Percentiles rank a stretch among this genome's conserved stretches.
phyloP scores from a whole-genome alignment of 2,797 vertebrate species.

The Synaphobranchus kaupii region DNA sequence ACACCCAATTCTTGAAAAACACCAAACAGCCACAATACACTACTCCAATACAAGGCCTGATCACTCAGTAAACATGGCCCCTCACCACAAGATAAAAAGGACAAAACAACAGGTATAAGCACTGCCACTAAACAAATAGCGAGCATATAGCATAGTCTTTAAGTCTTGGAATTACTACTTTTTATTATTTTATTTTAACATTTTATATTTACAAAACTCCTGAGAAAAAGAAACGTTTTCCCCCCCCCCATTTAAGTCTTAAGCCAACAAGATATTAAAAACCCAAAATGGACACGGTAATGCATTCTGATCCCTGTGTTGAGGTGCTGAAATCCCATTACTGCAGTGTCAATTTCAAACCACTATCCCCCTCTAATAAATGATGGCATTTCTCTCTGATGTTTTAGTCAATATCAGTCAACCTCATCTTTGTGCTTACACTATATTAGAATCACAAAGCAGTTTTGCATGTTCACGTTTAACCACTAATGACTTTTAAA shows the following conservation, averaged over 20 bases:
- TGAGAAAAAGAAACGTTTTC: background rate
- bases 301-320: slow-evolving; percentile 11
- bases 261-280: background rate
- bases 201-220: background rate
- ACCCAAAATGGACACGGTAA: background rate
- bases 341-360: slow-evolving; percentile 28
- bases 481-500: background rate
- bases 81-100: background rate
- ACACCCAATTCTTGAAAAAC: slow-evolving; percentile 35
- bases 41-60: slow-evolving; percentile 70
- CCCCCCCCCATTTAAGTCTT: background rate
- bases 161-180: background rate
- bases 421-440: slow-evolving; percentile 17
- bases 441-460: background rate
- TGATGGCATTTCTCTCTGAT: slow-evolving; percentile 31
- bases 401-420: slow-evolving; percentile 36
- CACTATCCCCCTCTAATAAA: slow-evolving; percentile 31
- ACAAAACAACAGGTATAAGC: background rate
- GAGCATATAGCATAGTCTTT: background rate
- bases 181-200: background rate
- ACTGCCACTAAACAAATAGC: background rate
- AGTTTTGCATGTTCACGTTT: background rate
- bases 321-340: slow-evolving; percentile 27
- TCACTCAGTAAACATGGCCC: background rate
- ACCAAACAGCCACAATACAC: slow-evolving; percentile 64